Conservation (phyloP, 2,113 vertebrate genomes). For the Ciconia maguari region DNA sequence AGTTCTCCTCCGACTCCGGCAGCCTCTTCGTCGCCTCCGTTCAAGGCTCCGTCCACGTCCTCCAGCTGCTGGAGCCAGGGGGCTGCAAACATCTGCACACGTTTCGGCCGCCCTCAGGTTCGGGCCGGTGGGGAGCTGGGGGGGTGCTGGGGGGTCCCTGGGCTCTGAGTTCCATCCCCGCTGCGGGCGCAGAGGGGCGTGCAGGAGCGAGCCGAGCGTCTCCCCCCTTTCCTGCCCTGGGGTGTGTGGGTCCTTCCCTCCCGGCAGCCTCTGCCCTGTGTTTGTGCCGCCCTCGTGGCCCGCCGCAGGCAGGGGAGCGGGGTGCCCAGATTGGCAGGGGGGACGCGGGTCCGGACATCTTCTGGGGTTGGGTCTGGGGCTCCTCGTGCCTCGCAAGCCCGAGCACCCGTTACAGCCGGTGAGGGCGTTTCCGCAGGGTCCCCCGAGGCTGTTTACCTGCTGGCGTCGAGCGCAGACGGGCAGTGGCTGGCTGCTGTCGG, state of each 20-base stretch:
- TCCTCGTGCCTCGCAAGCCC: background rate
- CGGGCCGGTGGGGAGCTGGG: background rate
- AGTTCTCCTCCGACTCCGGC: conserved; percentile 86
- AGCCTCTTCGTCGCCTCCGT: conserved; percentile 82
- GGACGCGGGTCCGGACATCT: accelerated
- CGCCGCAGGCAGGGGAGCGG: accelerated
- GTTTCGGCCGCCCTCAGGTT: conserved; percentile 81
- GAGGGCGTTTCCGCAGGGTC: conserved; percentile 65
- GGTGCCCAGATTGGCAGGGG: accelerated
- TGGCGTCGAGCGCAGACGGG: conserved; percentile 82
- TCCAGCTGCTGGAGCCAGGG: conserved; percentile 70
- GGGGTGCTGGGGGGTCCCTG: background rate
- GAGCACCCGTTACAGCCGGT: accelerated
- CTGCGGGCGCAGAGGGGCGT: background rate
- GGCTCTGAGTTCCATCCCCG: accelerated
- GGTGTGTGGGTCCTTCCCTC: background rate
- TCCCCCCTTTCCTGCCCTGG: background rate
- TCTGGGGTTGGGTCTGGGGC: background rate
- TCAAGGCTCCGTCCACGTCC: conserved; percentile 75
- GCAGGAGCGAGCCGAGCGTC: accelerated
- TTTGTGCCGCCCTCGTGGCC: background rate
- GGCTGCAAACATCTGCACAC: conserved; percentile 80
- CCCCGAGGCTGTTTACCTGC: conserved; percentile 78
- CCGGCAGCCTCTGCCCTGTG: background rate
- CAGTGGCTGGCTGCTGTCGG: conserved; percentile 84